Conservation (phyloP, 2,113 vertebrate species). For the Nipponia nippon region DNA sequence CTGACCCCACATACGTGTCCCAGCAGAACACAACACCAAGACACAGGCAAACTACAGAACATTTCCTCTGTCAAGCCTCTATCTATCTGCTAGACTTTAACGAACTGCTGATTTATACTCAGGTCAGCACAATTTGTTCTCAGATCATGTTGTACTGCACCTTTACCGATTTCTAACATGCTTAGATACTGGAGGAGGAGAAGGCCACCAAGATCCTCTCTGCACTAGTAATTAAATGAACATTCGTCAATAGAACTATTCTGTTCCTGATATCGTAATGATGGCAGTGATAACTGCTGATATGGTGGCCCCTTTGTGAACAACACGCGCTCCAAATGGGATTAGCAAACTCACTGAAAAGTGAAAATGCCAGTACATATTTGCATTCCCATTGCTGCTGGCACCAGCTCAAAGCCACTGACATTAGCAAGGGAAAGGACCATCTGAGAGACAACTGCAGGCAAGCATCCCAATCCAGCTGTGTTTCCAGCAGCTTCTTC, state of each 20-base stretch:
- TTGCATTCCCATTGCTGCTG: background rate
- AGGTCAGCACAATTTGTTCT: background rate
- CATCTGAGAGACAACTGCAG: conserved; percentile 14
- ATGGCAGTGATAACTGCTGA: background rate
- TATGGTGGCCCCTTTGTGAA: background rate
- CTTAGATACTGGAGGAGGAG: background rate
- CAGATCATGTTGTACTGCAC: background rate
- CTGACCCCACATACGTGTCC: background rate
- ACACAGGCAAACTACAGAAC: background rate
- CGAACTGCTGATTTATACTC: background rate
- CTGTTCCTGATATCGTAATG: background rate
- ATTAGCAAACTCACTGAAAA: conserved; percentile 7
- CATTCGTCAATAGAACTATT: background rate
- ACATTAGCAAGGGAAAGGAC: background rate
- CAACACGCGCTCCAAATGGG: background rate
- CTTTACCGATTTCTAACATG: background rate
- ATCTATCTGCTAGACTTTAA: background rate
- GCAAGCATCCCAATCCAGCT: background rate
- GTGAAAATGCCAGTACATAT: background rate
- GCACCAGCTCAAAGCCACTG: background rate
- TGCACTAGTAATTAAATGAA: background rate
- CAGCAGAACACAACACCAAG: background rate
- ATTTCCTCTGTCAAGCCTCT: background rate
- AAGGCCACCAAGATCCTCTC: background rate
- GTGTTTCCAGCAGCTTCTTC: conserved; percentile 29